These are phyloP conservation scores for Callyntrura sp. DNA, from an alignment of 2,888 invertebrate genomes.

Conservation along the genomic window DNA sequence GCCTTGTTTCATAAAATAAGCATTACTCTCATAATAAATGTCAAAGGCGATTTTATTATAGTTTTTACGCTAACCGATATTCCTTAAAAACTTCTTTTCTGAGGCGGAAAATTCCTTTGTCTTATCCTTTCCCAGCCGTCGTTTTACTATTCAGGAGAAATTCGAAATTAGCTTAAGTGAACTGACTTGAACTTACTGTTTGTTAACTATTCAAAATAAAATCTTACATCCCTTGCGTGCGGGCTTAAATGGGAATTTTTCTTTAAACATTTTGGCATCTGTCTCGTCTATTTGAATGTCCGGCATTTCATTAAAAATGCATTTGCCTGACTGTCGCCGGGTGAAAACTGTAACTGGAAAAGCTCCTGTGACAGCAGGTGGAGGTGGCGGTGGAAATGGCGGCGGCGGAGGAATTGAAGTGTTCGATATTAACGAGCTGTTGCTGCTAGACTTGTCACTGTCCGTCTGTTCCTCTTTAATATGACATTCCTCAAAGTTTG, in stretches of 20 bases:
- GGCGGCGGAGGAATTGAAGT: slow-evolving; percentile 30
- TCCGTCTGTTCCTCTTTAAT: too few relatives aligned
- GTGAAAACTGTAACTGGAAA: slow-evolving; percentile 54
- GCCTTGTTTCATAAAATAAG: neutral
- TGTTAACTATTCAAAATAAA: neutral
- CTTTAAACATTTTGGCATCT: slow-evolving; percentile 17
- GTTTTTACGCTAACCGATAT: slow-evolving; percentile 28
- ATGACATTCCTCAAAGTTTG: too few relatives aligned
- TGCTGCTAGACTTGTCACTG: too few relatives aligned
- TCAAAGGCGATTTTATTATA: neutral
- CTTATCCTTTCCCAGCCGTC: neutral
- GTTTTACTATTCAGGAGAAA: too few relatives aligned
- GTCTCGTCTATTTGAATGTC: slow-evolving; percentile 1
- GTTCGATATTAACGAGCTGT: too few relatives aligned
- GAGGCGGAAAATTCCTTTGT: neutral
- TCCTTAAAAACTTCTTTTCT: slow-evolving; percentile 19
- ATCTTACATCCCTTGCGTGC: slow-evolving; percentile 27
- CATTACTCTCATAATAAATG: too few relatives aligned
- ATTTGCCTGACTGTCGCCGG: slow-evolving; percentile 8
- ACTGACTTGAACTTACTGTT: too few relatives aligned
- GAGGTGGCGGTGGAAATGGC: slow-evolving; percentile 48
- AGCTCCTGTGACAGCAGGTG: slow-evolving; percentile 37
- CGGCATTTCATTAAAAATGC: slow-evolving; percentile 44
- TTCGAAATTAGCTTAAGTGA: too few relatives aligned
- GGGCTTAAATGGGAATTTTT: slow-evolving; percentile 46